phyloP scores from a whole-genome alignment of 2,113 vertebrate genomes.

The Strix aluco region DNA sequence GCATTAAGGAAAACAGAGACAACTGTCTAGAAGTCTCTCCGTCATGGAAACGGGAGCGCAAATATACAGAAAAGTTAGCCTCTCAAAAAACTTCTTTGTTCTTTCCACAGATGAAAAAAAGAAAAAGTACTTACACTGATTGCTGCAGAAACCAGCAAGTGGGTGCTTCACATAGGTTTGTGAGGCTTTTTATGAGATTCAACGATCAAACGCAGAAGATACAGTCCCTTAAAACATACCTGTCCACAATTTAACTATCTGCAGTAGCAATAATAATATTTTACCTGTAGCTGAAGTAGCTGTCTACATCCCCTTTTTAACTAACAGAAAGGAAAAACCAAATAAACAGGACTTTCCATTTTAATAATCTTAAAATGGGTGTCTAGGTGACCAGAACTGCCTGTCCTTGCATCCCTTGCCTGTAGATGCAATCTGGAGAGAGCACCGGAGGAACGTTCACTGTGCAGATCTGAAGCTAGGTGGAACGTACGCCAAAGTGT shows the following conservation, averaged over 20 bases:
- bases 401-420: not conserved
- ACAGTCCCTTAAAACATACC: not conserved
- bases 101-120: not conserved
- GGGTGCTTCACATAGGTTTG: not conserved
- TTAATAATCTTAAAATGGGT: not conserved
- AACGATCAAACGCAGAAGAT: not conserved
- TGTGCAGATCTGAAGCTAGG: not conserved
- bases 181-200: not conserved
- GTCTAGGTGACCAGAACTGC: not conserved
- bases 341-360: not conserved
- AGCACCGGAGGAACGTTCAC: not conserved
- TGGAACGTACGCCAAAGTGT: not conserved
- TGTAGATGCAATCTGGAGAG: not conserved
- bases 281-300: not conserved
- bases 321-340: not conserved
- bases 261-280: not conserved
- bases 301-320: not conserved
- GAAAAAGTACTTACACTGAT: not conserved
- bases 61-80: not conserved
- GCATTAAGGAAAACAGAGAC: slow-evolving; percentile 55
- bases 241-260: not conserved
- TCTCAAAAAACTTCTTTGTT: not conserved
- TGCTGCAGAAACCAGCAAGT: not conserved
- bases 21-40: slow-evolving; percentile 39
- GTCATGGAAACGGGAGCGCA: not conserved